Percentiles rank a stretch among this genome's conserved stretches.
Evolutionary conservation across 2,797 vertebrate species (phyloP).

Genomic region (Liasis olivaceus): DNA sequence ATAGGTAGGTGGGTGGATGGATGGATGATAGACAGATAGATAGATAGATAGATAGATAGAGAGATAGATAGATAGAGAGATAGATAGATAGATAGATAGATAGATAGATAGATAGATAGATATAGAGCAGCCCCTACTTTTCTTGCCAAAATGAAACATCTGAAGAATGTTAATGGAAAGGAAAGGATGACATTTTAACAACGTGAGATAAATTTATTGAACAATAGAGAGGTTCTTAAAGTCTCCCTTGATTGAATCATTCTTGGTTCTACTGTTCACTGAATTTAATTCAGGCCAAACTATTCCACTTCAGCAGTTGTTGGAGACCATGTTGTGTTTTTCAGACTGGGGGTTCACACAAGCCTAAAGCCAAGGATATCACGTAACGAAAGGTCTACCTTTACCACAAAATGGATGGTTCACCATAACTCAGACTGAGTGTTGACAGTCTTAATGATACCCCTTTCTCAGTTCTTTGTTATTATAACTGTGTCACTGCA

Average conservation of each 20-base stretch:
- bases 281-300: not conserved
- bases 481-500: constrained; percentile 29
- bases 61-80: too few species aligned
- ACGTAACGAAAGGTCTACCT: constrained; percentile 35
- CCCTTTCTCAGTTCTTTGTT: constrained; percentile 44
- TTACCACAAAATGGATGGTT: constrained; percentile 22
- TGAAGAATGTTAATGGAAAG: not conserved
- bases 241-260: not conserved
- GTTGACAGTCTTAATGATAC: constrained; percentile 53
- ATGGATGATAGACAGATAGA: too few species aligned
- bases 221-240: not conserved
- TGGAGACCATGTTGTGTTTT: not conserved
- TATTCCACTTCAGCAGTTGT: not conserved
- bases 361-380: constrained; percentile 12
- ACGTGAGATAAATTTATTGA: not conserved
- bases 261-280: not conserved
- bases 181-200: not conserved
- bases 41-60: too few species aligned
- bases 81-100: too few species aligned
- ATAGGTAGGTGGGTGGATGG: too few species aligned
- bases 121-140: not conserved
- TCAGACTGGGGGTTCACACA: not conserved
- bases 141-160: not conserved
- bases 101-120: fast-evolving
- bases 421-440: constrained; percentile 55